Base-by-base conservation (phyloP, 2,797 vertebrate species). In the Paratrypauchen microcephalus region DNA sequence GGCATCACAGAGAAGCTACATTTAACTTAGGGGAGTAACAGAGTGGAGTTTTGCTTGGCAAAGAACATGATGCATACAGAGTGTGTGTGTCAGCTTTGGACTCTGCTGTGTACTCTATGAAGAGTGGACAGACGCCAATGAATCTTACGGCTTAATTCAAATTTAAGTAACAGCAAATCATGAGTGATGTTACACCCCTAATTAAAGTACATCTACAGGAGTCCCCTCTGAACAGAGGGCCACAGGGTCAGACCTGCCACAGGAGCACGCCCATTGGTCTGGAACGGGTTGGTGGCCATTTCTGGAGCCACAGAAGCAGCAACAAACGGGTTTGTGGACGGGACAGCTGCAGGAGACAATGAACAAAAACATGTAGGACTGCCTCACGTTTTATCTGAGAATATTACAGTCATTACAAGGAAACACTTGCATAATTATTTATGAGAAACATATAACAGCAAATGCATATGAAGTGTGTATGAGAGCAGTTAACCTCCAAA, bases 241-340 rank as follows among this genome's bases (percentile, higher is more conserved):
- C 36, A 45, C 11, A 64, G 24, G 24, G 48, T 45, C 56, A 78
- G 78, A 92, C 92, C 82, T 94, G 94, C 93, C 73, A 87, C 70
- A 60, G 92, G 83, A 72, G 93, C 94, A 94, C 96, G 94, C 79
- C 95, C 95, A 68, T 95, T 98, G 84, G 94, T 93, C 93, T 98
- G 97, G 94, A 99, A 99, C 66, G 97, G 97, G 86, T 99, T 98
- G 85, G 94, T 96, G 75, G 96, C 95, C 91, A 96, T 95, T 81
- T 97, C 95, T 36, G 95, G 93, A 84, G 93, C 92, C 88, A 97
- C 94, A 48, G 92, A 93, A 65, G 95, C 92, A 70, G 95, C 95
- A 76, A 98, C 95, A 66, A 99, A 99, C 56, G 97, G 97, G 89
- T 99, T 99, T 89, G 96, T 98, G 79, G 95, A 97, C 78, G 96